Evolutionary conservation across 2,113 vertebrate genomes (phyloP), one percentile per base, ranked within the genome.

Genomic region (Craseonycteris thonglongyai): DNA sequence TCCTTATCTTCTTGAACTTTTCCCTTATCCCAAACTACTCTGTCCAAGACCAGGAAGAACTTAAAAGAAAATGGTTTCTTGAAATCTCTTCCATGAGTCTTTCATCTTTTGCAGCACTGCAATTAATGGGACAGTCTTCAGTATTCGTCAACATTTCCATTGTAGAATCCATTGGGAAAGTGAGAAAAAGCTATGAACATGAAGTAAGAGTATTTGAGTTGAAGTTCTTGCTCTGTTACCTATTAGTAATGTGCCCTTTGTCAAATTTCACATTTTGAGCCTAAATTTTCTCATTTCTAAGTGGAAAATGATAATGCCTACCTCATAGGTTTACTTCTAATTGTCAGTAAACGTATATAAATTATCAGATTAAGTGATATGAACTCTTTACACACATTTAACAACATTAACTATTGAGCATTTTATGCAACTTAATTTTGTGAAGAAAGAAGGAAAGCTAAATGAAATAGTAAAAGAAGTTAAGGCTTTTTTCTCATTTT

Each of bases 41-140:
- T 89, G 5, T 49, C 63, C 21, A 82, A 89, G 66, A 75, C 15
- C 45, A 76, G 59, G 28, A 91, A 85, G 84, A 89, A 71, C 22
- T 92, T 40, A 88, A 96, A 84, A 74, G 33, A 82, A 88, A n/a
- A 65, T 81, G 61, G 19, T 91, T 88, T 85, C 72, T 93, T 81
- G 26, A 96, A 80, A 91, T 66, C 49, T 83, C 51, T 91, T 80
- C 26, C 9, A 35, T 42, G 22, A 9, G 26, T 56, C 21, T 91
- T 65, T 88, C 19, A 7, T 83, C 51, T 90, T 93, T 54, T 80
- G 71, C 24, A 61, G 16, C 35, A 79, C 2, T 54, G 5, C 38
- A 30, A 45, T 76, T 91, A 81, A 71, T 35, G 93, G 59, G 19
- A 6, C 33, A 66, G 0, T 72, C 47, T 86, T 92, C 18, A 72